A percentile compares a stretch with the other conserved stretches of the same genome.
phyloP scores from a whole-genome alignment of 1,140 invertebrate genomes.

The Aplysia californica region DNA sequence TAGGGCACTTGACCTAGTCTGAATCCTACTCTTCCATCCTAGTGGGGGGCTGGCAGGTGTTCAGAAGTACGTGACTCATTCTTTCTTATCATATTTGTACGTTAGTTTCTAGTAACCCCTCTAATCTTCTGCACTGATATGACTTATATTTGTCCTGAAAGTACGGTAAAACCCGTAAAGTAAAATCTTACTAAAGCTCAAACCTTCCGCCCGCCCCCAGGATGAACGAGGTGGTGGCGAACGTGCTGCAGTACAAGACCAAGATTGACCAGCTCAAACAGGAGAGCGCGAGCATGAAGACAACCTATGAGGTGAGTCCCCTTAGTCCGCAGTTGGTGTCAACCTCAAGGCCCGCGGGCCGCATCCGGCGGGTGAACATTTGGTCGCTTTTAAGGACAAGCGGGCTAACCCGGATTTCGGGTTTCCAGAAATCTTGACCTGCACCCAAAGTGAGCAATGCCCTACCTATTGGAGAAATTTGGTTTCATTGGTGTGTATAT shows the following conservation, averaged over 20 bases:
- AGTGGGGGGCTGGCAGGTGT: background rate
- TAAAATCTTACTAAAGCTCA: background rate
- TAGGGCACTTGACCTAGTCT: no score
- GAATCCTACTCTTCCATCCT: background rate
- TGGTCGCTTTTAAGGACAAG: no score
- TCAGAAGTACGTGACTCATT: background rate
- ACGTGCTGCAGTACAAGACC: conserved; percentile 76
- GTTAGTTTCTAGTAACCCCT: no score
- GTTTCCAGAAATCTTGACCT: no score
- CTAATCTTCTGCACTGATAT: no score
- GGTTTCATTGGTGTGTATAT: no score
- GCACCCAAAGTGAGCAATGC: no score
- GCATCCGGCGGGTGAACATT: no score
- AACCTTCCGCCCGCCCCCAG: conserved; percentile 36
- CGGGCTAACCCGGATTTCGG: no score
- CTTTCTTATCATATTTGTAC: background rate
- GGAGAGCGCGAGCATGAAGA: conserved; percentile 79
- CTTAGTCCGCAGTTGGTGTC: no score
- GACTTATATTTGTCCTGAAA: background rate
- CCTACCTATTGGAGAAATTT: no score
- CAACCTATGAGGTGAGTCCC: conserved; percentile 77
- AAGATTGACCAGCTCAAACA: conserved; percentile 83
- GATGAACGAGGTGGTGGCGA: conserved; percentile 64
- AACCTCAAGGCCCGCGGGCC: no score
- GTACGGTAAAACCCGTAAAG: background rate